A percentile compares a stretch with the other conserved stretches of the same genome.
These are phyloP conservation scores for Hydra vulgaris DNA, from an alignment of 30 jellyfish, hydroid and myxozoan species.

Conservation along the genomic window DNA sequence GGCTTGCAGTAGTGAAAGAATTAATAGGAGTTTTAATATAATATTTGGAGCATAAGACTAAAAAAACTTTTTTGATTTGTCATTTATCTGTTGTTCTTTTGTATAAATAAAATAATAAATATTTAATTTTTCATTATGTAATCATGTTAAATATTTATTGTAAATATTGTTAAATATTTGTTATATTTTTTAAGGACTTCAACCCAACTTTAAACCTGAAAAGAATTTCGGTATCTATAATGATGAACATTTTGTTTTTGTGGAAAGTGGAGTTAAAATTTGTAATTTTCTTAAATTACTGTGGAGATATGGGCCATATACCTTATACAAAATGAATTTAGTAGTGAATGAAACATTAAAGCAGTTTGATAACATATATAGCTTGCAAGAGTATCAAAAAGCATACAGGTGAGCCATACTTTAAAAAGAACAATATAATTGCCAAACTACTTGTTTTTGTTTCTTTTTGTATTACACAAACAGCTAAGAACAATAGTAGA, in stretches of 20 bases:
- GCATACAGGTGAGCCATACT: conserved; percentile 2
- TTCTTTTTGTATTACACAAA: neutral
- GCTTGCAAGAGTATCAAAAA: conserved; percentile 53
- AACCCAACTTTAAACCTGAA: neutral
- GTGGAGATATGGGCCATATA: conserved; percentile 65
- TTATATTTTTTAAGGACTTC: neutral
- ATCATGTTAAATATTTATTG: neutral
- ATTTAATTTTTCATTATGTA: no score
- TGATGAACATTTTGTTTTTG: conserved; percentile 55
- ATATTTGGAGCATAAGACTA: no score
- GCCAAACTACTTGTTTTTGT: neutral
- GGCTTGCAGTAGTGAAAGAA: no score
- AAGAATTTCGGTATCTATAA: conserved; percentile 54
- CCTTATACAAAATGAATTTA: conserved; percentile 37
- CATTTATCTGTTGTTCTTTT: no score
- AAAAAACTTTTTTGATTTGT: no score
- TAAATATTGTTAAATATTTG: neutral
- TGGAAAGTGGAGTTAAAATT: conserved; percentile 23
- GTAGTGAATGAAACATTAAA: conserved; percentile 30
- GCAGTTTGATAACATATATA: conserved; percentile 41
- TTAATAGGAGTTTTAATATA: no score
- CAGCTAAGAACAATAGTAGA: neutral
- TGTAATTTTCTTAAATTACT: conserved; percentile 37
- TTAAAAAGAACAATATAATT: neutral
- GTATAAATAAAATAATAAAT: no score